Percentiles rank a stretch among this genome's conserved stretches.
These are phyloP conservation scores for Dysidea cf. avara DNA, from an alignment of 37 sponge, comb jelly and placozoan genomes.

Conservation along the genomic window DNA sequence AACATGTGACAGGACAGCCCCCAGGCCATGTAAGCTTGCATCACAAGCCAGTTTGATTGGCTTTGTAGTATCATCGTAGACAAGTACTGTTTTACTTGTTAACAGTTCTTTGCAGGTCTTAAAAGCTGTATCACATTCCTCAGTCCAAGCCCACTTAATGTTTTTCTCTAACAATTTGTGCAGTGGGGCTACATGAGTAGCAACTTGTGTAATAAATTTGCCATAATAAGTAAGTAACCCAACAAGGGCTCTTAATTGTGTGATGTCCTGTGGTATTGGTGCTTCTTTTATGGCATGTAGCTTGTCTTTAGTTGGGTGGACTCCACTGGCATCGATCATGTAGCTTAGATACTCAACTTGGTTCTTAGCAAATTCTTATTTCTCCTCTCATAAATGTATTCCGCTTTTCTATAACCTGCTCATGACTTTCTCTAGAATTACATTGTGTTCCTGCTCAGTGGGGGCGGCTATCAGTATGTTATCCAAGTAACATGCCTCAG, in stretches of 20 bases:
- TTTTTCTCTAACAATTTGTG: not conserved
- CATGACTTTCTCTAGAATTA: conserved; percentile 7
- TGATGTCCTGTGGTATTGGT: conserved; percentile 18
- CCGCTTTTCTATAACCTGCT: conserved; percentile 3
- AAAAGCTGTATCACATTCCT: conserved; percentile 17
- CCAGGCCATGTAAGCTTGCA: conserved; percentile 11
- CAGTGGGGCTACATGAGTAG: conserved; percentile 10
- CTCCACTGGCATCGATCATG: conserved; percentile 1
- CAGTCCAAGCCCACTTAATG: conserved; percentile 3
- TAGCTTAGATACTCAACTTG: conserved; percentile 8
- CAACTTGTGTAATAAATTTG: conserved; percentile 18
- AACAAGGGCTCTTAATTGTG: conserved; percentile 15
- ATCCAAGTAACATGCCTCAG: conserved; percentile 15
- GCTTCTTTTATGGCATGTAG: conserved; percentile 11
- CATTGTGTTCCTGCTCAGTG: conserved; percentile 13
- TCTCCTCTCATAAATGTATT: not conserved
- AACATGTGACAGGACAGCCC: conserved; percentile 10
- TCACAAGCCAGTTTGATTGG: conserved; percentile 16
- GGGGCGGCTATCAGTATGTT: conserved; percentile 7
- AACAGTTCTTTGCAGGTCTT: conserved; percentile 7
- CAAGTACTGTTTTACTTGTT: conserved; percentile 10
- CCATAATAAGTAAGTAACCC: conserved; percentile 34
- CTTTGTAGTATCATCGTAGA: conserved; percentile 4
- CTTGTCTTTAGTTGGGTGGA: conserved; percentile 3
- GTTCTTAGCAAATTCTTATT: not conserved